phyloP scores from a whole-genome alignment of 2,113 vertebrate genomes.

The Ginglymostoma cirratum region DNA sequence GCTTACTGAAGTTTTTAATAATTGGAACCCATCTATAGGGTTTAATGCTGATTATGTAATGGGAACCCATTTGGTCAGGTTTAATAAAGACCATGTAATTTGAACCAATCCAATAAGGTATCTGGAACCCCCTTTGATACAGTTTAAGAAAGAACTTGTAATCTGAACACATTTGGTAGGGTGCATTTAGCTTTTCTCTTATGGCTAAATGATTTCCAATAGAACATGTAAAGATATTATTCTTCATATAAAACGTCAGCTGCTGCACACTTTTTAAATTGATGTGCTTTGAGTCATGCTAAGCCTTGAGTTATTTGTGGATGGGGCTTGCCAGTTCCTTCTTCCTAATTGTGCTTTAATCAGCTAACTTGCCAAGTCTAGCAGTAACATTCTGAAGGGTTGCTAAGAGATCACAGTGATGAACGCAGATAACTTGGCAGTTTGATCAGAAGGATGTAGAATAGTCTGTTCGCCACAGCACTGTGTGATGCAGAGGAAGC shows the following conservation, averaged over 20 bases:
- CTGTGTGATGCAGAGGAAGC: constrained; percentile 28
- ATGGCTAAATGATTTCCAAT: constrained; percentile 31
- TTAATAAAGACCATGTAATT: not conserved
- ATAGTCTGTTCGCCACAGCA: not conserved
- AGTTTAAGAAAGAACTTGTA: not conserved
- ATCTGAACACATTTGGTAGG: not conserved
- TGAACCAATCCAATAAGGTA: not conserved
- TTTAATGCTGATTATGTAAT: not conserved
- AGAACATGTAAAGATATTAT: constrained; percentile 9
- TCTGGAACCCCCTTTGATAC: not conserved
- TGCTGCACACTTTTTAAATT: constrained; percentile 26
- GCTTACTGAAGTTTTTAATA: not conserved
- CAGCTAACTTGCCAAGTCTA: constrained; percentile 32
- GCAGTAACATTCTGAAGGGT: constrained; percentile 29
- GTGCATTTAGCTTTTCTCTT: not conserved
- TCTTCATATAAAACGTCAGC: constrained; percentile 35
- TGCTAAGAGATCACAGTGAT: constrained; percentile 34
- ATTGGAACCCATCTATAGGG: not conserved
- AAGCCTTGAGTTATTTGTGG: constrained; percentile 18
- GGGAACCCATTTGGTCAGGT: not conserved
- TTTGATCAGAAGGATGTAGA: constrained; percentile 7
- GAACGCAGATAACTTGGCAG: constrained; percentile 21
- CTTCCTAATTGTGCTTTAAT: constrained; percentile 36
- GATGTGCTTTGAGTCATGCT: constrained; percentile 30
- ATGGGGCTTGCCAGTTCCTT: not conserved